Evolutionary conservation across 2,113 vertebrate genomes (phyloP).

Genomic region (Actenoides hombroni): DNA sequence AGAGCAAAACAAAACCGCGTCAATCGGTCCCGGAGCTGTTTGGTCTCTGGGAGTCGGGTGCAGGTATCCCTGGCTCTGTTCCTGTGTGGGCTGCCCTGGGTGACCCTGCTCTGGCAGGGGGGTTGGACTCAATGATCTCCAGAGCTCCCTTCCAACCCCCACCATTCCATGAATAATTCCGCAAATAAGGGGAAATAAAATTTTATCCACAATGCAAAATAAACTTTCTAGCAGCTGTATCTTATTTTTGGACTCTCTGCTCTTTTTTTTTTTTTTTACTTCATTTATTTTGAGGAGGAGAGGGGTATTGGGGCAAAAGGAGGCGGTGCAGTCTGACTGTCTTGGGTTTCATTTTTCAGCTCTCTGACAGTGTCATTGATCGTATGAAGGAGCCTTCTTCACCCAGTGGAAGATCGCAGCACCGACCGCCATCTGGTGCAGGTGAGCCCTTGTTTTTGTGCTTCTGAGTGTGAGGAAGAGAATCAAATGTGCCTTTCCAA

Average conservation of each 20-base stretch:
- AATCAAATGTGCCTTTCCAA: neutral
- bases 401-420: conserved; percentile 20
- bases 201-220: accelerated
- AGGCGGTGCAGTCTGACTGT: neutral
- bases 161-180: too few species aligned
- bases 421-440: conserved; percentile 40
- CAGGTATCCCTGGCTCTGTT: too few species aligned
- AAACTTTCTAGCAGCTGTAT: neutral
- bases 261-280: neutral
- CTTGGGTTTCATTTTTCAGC: conserved; percentile 71
- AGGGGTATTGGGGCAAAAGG: accelerated
- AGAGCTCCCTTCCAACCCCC: too few species aligned
- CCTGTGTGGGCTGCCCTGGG: too few species aligned
- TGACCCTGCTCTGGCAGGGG: too few species aligned
- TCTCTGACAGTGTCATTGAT: conserved; percentile 92
- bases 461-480: neutral
- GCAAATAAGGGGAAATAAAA: accelerated
- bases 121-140: too few species aligned
- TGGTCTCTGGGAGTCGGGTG: too few species aligned
- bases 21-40: too few species aligned
- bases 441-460: conserved; percentile 35
- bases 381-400: conserved; percentile 89
- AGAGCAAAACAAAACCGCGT: too few species aligned
- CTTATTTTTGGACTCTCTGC: neutral
- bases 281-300: accelerated